These are phyloP conservation scores for Onthophagus sagittarius DNA, from an alignment of 2,888 invertebrate genomes.

Conservation along the genomic window DNA sequence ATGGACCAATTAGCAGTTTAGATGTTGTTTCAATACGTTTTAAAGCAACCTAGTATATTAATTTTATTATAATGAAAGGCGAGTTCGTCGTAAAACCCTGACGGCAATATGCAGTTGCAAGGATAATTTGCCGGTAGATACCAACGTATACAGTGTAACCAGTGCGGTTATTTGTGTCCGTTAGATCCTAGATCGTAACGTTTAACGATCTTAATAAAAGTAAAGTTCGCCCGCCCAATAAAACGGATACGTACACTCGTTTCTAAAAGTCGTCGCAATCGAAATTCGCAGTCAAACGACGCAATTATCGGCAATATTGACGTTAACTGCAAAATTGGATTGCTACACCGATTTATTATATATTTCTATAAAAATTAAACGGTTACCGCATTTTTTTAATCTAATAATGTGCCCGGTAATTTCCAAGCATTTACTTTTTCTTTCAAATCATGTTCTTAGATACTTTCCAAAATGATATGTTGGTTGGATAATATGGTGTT, in stretches of 20 bases:
- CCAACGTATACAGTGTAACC: background rate
- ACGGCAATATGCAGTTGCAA: background rate
- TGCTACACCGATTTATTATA: background rate
- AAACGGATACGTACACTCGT: background rate
- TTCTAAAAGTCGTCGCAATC: background rate
- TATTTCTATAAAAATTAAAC: no score
- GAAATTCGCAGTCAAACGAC: background rate
- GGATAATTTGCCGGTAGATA: background rate
- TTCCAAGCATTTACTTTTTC: no score
- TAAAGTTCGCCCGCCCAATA: background rate
- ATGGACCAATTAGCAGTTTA: background rate
- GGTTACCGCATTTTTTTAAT: no score
- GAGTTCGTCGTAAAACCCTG: background rate
- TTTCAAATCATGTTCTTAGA: no score
- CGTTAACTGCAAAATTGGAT: background rate
- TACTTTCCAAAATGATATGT: no score
- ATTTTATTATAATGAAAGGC: background rate
- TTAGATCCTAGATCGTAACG: background rate
- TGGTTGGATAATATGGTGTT: no score
- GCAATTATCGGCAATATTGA: background rate
- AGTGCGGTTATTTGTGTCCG: background rate
- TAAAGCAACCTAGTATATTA: background rate
- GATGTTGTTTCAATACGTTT: background rate
- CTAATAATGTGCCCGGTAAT: no score
- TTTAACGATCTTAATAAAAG: background rate